These are phyloP conservation scores for Xerus inauris DNA, from an alignment of 2,113 vertebrate species.

Conservation along the genomic window DNA sequence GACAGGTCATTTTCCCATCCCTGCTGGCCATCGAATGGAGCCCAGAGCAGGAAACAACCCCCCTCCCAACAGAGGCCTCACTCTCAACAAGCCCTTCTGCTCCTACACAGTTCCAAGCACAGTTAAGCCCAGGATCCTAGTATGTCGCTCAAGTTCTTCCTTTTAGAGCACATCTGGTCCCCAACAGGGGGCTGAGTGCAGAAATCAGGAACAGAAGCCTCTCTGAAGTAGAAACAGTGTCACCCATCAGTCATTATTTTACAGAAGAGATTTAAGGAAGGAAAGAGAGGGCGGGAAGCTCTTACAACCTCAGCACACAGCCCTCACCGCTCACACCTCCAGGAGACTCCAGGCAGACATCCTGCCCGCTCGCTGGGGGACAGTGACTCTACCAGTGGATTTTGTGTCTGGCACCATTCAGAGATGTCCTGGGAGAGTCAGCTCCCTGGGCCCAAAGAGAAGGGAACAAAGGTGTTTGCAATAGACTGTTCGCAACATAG, in stretches of 20 bases:
- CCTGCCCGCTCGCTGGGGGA: accelerated
- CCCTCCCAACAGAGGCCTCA: neutral
- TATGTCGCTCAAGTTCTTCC: neutral
- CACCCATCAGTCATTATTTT: neutral
- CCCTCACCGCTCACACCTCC: accelerated
- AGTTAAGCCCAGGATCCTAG: neutral
- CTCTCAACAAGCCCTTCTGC: neutral
- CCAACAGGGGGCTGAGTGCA: accelerated
- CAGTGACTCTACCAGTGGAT: neutral
- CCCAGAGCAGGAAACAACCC: neutral
- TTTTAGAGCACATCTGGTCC: neutral
- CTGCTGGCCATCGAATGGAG: neutral
- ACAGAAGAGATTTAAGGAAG: neutral
- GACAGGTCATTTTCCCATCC: neutral
- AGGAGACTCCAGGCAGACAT: neutral
- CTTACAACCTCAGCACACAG: neutral
- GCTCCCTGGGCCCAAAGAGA: neutral
- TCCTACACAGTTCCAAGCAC: neutral
- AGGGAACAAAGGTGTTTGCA: no score
- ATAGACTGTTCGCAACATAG: neutral
- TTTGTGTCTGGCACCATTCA: neutral
- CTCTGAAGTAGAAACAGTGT: neutral
- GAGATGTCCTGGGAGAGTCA: neutral
- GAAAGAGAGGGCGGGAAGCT: neutral
- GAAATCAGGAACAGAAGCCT: neutral